Percentiles rank a stretch among this genome's conserved stretches.
Conservation (phyloP, 92 coral and sea anemone genomes). For the Hydrozoanthus gracilis region DNA sequence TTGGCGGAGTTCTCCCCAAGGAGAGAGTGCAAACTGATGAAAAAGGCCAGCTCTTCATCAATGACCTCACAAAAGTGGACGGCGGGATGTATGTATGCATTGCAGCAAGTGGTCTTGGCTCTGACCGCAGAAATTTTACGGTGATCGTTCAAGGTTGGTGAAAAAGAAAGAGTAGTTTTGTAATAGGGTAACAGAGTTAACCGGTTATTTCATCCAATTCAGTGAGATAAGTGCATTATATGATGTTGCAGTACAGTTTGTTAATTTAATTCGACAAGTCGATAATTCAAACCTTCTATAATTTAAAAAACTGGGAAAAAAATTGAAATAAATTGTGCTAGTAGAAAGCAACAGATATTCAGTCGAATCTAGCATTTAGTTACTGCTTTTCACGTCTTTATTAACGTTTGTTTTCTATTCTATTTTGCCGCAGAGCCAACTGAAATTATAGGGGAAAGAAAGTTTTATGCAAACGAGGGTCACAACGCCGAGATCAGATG, state of each 20-base stretch:
- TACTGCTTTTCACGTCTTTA: background rate
- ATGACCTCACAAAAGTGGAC: constrained; percentile 72
- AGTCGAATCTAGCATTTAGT: too few species aligned
- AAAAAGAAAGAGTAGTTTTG: background rate
- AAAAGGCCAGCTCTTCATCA: constrained; percentile 65
- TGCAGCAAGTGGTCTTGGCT: constrained; percentile 76
- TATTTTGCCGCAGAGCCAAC: constrained; percentile 64
- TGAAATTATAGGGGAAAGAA: constrained; percentile 59
- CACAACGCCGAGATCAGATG: constrained; percentile 74
- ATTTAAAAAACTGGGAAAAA: too few species aligned
- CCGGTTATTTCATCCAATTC: background rate
- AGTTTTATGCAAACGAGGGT: constrained; percentile 81
- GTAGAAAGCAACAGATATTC: too few species aligned
- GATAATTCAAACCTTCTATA: too few species aligned
- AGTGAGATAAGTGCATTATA: too few species aligned
- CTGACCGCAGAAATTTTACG: constrained; percentile 70
- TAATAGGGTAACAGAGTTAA: background rate
- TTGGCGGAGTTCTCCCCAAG: constrained; percentile 59
- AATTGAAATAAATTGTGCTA: too few species aligned
- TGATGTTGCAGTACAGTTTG: too few species aligned
- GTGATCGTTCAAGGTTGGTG: constrained; percentile 65
- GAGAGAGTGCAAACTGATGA: constrained; percentile 51
- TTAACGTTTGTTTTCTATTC: background rate
- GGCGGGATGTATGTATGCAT: constrained; percentile 79
- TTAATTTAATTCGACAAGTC: too few species aligned